Base-by-base conservation (phyloP, 2,888 invertebrate genomes). In the Rotaria socialis region DNA sequence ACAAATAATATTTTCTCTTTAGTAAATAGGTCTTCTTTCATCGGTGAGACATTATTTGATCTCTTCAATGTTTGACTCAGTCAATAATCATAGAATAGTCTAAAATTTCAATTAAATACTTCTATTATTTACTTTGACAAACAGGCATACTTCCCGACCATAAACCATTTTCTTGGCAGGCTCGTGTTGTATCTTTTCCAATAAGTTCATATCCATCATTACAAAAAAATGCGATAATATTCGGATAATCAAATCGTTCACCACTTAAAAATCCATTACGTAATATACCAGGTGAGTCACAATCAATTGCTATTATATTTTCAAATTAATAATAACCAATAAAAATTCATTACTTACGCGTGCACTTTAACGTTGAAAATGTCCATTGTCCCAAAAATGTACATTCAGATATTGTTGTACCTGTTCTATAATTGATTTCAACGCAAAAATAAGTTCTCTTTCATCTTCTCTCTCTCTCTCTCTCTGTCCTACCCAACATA, bases 111-210 rank as follows among this genome's bases (percentile, higher is more conserved):
- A 52, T 52, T 16, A 16, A 52, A 52, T 52, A 52, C 2, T 14
- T 52, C 52, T 52, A 16, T 52, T 14, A 75, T 43, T 80, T 80
- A 80, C 80, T 80, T 80, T 47, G 47, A 80, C 80, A 80, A 43
- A 24, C 10, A n/a, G 80, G 80, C 47, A 80, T 80, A 10, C n/a
- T 47, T n/a, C 47, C 47, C 8, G 80, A 47, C 80, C 80, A 80
- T 24, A 80, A 11, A n/a, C 80, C 80, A 80, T 80, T 80, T 80
- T 80, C 80, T n/a, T 80, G 43, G n/a, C 80, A 80, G 11, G 80
- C 80, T n/a, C 80, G 7, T 80, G 80, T 47, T 47, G 47, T 80
- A 80, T 47, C 80, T 47, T 80, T 47, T 11, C 80, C 80, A 47
- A 80, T 47, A 8, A 80, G n/a, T 47, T 80, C 24, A 80, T 19